phyloP scores from a whole-genome alignment of 2,113 vertebrate species.

The Shinisaurus crocodilurus region DNA sequence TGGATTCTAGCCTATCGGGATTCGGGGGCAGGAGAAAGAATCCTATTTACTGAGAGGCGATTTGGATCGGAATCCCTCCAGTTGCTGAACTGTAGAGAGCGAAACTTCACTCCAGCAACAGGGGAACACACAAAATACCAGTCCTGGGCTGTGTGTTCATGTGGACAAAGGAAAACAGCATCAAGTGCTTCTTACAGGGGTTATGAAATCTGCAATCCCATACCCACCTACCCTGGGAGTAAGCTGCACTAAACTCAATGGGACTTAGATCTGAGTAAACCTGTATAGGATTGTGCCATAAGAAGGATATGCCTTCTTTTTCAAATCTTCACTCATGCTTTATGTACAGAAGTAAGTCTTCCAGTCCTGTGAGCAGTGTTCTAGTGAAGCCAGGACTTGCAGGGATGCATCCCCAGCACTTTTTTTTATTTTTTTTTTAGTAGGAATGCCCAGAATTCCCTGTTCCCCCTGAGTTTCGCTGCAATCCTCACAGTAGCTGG shows the following conservation, averaged over 20 bases:
- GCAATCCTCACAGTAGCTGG: too few species aligned
- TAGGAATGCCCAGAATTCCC: too few species aligned
- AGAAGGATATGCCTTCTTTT: background rate
- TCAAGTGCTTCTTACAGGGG: too few species aligned
- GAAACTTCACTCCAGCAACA: background rate
- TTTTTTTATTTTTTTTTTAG: too few species aligned
- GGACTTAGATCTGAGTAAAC: too few species aligned
- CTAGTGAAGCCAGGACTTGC: too few species aligned
- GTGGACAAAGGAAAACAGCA: background rate
- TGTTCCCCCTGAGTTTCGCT: too few species aligned
- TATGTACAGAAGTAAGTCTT: background rate
- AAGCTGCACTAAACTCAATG: background rate
- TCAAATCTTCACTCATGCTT: background rate
- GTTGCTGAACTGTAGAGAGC: slow-evolving; percentile 3
- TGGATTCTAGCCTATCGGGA: background rate
- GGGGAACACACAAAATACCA: background rate
- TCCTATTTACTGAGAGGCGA: slow-evolving; percentile 44
- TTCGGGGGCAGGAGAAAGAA: slow-evolving; percentile 43
- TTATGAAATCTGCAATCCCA: background rate
- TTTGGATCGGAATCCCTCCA: slow-evolving; percentile 42
- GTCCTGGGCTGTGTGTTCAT: background rate
- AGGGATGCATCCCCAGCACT: too few species aligned
- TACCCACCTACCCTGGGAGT: too few species aligned
- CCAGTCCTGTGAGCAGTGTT: background rate
- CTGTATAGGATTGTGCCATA: too few species aligned